Base-by-base conservation (phyloP, 1,140 invertebrate genomes). In the Chrysoperla carnea region DNA sequence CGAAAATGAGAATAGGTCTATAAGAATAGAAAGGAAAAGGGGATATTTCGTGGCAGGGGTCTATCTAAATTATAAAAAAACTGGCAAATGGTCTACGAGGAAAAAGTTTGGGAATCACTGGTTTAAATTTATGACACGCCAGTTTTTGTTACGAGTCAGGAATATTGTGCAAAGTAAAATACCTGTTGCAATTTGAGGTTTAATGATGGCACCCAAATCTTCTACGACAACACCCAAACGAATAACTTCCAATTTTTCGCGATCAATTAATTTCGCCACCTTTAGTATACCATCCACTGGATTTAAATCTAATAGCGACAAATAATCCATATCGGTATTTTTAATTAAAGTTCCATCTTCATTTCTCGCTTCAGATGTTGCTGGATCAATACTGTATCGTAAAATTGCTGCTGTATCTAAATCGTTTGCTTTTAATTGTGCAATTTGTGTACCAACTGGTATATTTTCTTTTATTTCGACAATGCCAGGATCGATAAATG, bases 191-290 rank as follows among this genome's bases (percentile, higher is more conserved):
- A 73, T 74, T 64, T 92, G 88, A 6, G 65, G 61, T 28, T 75
- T 76, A 40, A 73, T 82, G 17, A 79, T 69, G 0, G 85, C 78
- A 0, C 81, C 86, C 44, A 87, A 64, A 63, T 94, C 90, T 65
- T 91, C 82, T 0, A 89, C 88, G 8, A 75, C 65, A 2, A 93
- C 56, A 0, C 74, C 72, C 6, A 93, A 56, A 50, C 75, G 76
- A 8, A 92, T 75, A 3, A 68, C 72, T 60, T 92, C 87, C 1
- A 90, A 75, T 54, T 73, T 74, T 64, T 94, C 89, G 48, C 89
- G 66, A 58, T 93, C 89, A 8, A 94, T 52, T 14, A 77, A 52
- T 55, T 71, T 75, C 1, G 71, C 61, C 0, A 75, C 60, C 23
- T 72, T 73, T 0, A 91, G 56, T 13, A 75, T 62, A 1, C 87